phyloP scores from a whole-genome alignment of 2,888 invertebrate genomes.

The Dascillus cervinus region DNA sequence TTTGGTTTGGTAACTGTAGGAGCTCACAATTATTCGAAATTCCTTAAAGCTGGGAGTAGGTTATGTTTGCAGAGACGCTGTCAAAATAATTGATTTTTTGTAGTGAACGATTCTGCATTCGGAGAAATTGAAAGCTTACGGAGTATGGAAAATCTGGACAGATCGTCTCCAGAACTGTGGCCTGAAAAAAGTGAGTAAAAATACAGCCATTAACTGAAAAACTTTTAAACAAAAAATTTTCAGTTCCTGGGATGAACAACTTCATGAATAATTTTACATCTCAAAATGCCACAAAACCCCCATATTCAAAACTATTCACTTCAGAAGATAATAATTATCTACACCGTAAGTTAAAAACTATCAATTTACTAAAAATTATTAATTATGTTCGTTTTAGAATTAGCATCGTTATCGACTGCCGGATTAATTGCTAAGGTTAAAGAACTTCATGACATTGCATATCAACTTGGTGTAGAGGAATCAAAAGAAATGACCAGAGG shows the following conservation, averaged over 20 bases:
- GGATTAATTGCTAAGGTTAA: constrained; percentile 88
- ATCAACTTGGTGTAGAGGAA: constrained; percentile 89
- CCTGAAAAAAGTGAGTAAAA: constrained; percentile 80
- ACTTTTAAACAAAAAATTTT: constrained; percentile 10
- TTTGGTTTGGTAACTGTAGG: too few species aligned
- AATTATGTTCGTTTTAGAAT: constrained; percentile 47
- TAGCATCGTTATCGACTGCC: constrained; percentile 67
- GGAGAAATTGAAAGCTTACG: constrained; percentile 60
- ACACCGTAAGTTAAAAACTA: constrained; percentile 56
- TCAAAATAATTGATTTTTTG: constrained; percentile 21
- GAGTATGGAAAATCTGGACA: constrained; percentile 84
- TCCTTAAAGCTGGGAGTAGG: not conserved
- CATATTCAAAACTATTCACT: constrained; percentile 63
- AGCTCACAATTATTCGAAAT: constrained; percentile 1
- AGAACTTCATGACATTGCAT: constrained; percentile 88
- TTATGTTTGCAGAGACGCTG: constrained; percentile 8
- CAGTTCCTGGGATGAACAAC: constrained; percentile 86
- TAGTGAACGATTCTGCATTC: constrained; percentile 26
- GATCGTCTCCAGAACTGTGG: constrained; percentile 95
- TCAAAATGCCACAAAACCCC: constrained; percentile 52
- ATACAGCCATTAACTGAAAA: not conserved
- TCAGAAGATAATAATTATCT: constrained; percentile 67
- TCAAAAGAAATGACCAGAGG: constrained; percentile 95
- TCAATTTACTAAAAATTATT: not conserved
- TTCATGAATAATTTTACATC: constrained; percentile 64